A percentile compares a stretch with the other conserved stretches of the same genome.
Evolutionary conservation across 2,797 vertebrate species (phyloP).

Genomic region (Picus viridis): DNA sequence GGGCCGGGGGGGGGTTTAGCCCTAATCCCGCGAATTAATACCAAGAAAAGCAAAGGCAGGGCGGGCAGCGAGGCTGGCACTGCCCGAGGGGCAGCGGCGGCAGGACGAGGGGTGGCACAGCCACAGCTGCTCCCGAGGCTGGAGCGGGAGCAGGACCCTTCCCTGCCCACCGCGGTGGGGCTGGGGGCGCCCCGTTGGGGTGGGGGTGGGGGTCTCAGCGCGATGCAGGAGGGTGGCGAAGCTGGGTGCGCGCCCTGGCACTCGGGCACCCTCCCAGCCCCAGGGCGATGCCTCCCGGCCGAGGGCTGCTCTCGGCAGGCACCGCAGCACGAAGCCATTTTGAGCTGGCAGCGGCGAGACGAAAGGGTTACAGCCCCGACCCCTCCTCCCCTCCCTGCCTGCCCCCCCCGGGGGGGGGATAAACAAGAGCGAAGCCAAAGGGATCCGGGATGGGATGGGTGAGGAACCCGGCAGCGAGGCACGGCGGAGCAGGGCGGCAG

Average conservation of each 20-base stretch:
- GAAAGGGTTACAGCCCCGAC: neutral
- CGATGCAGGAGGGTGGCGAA: neutral
- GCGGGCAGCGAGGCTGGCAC: neutral
- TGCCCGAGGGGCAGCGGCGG: neutral
- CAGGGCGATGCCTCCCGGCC: rapidly evolving
- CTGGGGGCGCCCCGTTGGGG: neutral
- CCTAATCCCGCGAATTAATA: neutral
- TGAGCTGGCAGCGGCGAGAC: neutral
- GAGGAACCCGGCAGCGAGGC: neutral
- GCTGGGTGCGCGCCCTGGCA: rapidly evolving
- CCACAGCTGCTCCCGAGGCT: neutral
- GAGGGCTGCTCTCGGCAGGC: neutral
- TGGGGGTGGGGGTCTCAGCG: neutral
- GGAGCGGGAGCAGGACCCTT: neutral
- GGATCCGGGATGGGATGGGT: neutral
- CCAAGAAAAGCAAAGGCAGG: neutral
- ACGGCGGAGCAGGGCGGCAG: neutral
- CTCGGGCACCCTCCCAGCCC: neutral
- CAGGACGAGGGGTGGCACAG: neutral
- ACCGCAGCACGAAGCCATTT: conserved; percentile 23
- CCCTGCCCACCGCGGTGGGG: neutral
- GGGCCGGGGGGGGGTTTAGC: neutral
- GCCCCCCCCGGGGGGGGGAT: neutral
- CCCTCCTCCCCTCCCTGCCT: neutral
- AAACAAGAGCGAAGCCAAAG: conserved; percentile 11